Evolutionary conservation across 2,113 vertebrate species (phyloP).

Genomic region (Dasyornis broadbenti): DNA sequence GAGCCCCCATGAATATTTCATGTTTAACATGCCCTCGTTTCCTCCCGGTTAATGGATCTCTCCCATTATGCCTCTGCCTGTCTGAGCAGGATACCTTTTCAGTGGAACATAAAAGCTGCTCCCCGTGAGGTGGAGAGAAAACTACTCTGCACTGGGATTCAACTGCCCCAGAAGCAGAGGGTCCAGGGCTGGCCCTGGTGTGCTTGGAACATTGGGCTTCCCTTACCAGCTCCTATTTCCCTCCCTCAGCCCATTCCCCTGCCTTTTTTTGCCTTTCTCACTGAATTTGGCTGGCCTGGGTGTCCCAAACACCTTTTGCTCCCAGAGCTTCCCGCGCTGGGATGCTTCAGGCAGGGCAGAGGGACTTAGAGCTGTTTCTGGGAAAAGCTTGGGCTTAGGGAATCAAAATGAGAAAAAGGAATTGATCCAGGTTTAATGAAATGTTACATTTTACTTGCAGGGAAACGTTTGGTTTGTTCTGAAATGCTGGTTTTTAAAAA

Average conservation of each 20-base stretch:
- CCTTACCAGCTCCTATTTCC: neutral
- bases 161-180: neutral
- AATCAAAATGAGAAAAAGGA: neutral
- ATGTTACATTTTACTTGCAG: conserved; percentile 19
- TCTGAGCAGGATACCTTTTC: conserved; percentile 62
- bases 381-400: neutral
- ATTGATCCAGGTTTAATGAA: conserved; percentile 37
- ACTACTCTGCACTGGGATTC: conserved; percentile 13
- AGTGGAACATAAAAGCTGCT: conserved; percentile 63
- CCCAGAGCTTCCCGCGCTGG: accelerated
- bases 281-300: neutral
- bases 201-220: neutral
- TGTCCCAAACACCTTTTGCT: neutral
- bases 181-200: neutral
- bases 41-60: conserved; percentile 66
- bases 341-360: neutral
- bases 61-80: conserved; percentile 48
- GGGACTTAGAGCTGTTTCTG: neutral
- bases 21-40: conserved; percentile 64
- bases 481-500: conserved; percentile 7
- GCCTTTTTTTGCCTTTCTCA: neutral
- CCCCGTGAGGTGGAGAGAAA: conserved; percentile 58
- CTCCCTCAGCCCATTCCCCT: neutral
- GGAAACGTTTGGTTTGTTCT: conserved; percentile 21
- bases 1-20: conserved; percentile 69